Evolutionary conservation across 2,797 vertebrate genomes (phyloP), one percentile per base, ranked within the genome.

Genomic region (Aeoliscus strigatus): DNA sequence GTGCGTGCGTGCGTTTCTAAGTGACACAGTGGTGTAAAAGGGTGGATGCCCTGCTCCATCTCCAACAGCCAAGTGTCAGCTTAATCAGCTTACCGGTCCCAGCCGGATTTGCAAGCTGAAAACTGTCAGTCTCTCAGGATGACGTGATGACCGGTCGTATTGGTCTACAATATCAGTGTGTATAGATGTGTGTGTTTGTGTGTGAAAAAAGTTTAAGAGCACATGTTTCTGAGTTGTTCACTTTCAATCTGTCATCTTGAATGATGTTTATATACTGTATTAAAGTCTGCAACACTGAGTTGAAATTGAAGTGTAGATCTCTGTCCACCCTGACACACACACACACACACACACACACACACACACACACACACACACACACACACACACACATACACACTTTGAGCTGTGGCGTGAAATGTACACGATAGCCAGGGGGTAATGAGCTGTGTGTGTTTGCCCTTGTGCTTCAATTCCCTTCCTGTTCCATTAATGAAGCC

Each of bases 371-470:
- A 41, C 54, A 55, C 41, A 45, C 45, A 37, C 33, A 42, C 46
- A 54, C 45, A 38, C 55, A 30, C 34, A 35, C 67, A 59, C 28
- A 40, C 7, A 4, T 60, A 75, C 74, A 79, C 74, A 78, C 77
- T 82, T 82, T 70, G 73, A 81, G 74, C 39, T 51, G 59, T 8
- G 27, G 75, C 79, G 85, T 84, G 79, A 87, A 84, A 83, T 60
- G 71, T 77, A 83, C 77, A 84, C 74, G 31, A 70, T 69, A 45
- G 62, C 42, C 39, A 44, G 49, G 39, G 33, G 56, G 65, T 81
- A 82, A 85, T 83, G 79, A 80, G 78, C 64, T 76, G 53, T 54
- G 62, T 62, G 67, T 80, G 77, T 85, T 82, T 82, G 67, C 44
- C 51, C 66, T 67, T 0, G 46, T 76, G 66, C 68, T 79, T 71